A percentile compares a stretch with the other conserved stretches of the same genome.
Conservation (phyloP, 2,113 vertebrate species). For the Oncorhynchus mykiss region DNA sequence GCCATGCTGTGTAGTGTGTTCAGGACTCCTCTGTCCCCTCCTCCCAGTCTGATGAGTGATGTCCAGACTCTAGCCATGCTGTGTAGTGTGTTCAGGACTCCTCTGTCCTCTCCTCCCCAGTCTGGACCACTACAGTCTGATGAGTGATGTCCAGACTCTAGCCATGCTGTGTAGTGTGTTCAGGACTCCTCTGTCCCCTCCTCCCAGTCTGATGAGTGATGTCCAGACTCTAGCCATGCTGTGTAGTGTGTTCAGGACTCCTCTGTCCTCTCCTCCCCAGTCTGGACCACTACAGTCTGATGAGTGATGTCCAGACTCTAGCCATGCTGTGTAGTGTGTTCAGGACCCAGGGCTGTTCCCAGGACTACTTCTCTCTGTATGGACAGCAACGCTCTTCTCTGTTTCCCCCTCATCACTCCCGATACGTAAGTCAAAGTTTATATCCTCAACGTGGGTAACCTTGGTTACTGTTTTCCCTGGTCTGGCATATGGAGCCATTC, state of each 20-base stretch:
- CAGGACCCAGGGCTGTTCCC: constrained; percentile 80
- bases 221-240: constrained; percentile 97
- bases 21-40: too few relatives aligned
- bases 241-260: constrained; percentile 91
- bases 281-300: constrained; percentile 89
- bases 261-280: constrained; percentile 60
- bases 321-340: constrained; percentile 98
- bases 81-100: too few relatives aligned
- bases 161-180: too few relatives aligned
- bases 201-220: constrained; percentile 64
- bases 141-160: too few relatives aligned
- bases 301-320: constrained; percentile 82
- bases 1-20: too few relatives aligned
- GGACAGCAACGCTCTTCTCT: constrained; percentile 77
- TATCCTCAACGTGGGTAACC: too few relatives aligned
- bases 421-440: constrained; percentile 78
- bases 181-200: background rate
- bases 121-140: too few relatives aligned
- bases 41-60: too few relatives aligned
- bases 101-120: too few relatives aligned
- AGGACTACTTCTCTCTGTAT: constrained; percentile 73
- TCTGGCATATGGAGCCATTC: too few relatives aligned
- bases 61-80: too few relatives aligned
- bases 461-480: too few relatives aligned
- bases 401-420: constrained; percentile 76